phyloP scores from a whole-genome alignment of 2,888 invertebrate genomes.

The Meiosimyza decipiens region DNA sequence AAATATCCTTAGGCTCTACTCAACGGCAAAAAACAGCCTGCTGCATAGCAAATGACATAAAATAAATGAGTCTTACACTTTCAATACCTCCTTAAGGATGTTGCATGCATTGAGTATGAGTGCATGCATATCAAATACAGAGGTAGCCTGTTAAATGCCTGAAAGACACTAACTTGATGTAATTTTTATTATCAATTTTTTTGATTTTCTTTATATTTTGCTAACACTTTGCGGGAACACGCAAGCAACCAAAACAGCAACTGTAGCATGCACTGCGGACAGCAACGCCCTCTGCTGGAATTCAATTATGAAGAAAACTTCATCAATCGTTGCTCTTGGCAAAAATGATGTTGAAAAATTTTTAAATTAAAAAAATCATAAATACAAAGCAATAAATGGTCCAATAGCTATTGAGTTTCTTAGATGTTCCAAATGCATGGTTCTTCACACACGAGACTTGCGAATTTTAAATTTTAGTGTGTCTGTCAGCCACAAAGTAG shows the following conservation, averaged over 20 bases:
- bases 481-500: too few species aligned
- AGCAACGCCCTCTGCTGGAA: slow-evolving; percentile 41
- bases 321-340: slow-evolving; percentile 22
- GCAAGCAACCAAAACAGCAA: neutral
- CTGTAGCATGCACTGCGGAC: slow-evolving; percentile 25
- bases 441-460: too few species aligned
- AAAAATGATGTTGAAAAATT: slow-evolving; percentile 16
- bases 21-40: neutral
- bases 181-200: too few species aligned
- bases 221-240: slow-evolving; percentile 3
- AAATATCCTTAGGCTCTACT: neutral
- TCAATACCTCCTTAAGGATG: neutral
- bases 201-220: too few species aligned
- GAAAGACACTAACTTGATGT: too few species aligned
- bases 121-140: too few species aligned
- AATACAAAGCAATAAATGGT: neutral
- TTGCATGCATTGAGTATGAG: neutral
- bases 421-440: too few species aligned
- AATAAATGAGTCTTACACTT: slow-evolving; percentile 7
- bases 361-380: slow-evolving; percentile 18
- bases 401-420: too few species aligned
- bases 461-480: too few species aligned
- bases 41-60: neutral
- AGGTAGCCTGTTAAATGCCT: too few species aligned
- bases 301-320: slow-evolving; percentile 36